Evolutionary conservation across 1,140 invertebrate genomes (phyloP).

Genomic region (Spodoptera frugiperda): DNA sequence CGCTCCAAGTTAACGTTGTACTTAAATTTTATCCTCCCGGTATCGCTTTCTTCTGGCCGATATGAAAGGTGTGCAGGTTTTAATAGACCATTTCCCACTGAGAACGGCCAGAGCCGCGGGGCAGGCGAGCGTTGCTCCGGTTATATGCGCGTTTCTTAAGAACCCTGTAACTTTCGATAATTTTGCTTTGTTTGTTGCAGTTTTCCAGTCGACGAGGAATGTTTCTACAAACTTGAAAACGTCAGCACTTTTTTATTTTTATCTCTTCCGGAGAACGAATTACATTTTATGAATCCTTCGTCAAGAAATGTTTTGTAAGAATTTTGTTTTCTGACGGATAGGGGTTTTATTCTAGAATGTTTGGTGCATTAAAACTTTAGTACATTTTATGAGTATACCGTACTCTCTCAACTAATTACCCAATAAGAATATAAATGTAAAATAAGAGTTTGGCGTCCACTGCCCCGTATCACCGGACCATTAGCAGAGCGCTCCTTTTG

Average conservation of each 20-base stretch:
- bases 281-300: too few relatives aligned
- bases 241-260: not conserved
- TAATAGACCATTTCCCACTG: constrained; percentile 34
- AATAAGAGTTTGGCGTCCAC: constrained; percentile 42
- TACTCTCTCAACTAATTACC: constrained; percentile 1
- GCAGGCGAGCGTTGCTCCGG: not conserved
- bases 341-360: too few relatives aligned
- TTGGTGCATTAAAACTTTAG: not conserved
- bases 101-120: constrained; percentile 3
- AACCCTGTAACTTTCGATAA: constrained; percentile 13
- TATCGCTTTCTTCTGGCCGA: constrained; percentile 10
- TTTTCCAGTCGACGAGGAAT: not conserved
- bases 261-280: not conserved
- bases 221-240: not conserved
- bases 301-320: too few relatives aligned
- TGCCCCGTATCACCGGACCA: constrained; percentile 53
- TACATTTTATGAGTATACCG: not conserved
- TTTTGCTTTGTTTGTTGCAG: constrained; percentile 26
- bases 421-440: constrained; percentile 12
- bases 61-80: constrained; percentile 39
- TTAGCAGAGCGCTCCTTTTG: constrained; percentile 47
- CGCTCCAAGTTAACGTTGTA: constrained; percentile 20
- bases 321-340: too few relatives aligned
- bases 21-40: constrained; percentile 27
- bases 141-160: not conserved